Base-by-base conservation (phyloP, 2,888 invertebrate genomes). In the Troides helena region DNA sequence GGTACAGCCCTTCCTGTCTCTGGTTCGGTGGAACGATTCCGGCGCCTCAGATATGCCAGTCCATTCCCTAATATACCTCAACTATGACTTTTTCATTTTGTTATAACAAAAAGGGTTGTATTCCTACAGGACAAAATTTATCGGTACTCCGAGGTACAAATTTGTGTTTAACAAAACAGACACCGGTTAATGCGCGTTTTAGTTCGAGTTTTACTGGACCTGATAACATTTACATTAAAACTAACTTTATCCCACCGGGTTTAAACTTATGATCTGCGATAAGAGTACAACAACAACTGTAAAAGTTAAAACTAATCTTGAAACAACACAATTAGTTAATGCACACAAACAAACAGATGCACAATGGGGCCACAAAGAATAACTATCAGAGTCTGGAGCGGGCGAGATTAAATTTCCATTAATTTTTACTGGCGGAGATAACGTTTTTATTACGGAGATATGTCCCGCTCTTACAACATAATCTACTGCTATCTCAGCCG, bases 401-500 rank as follows among this genome's bases (percentile, higher is more conserved):
- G 23, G 21, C 57, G 46, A 70, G 64, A 63, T 67, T 64, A 67
- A 61, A 65, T 57, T 71, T 58, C 70, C 56, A 58, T 70, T 63
- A 68, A 67, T 71, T 56, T 67, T 71, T 65, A 67, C 60, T 56
- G 64, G 67, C 70, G 53, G 14, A 61, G 61, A 71, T 66, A 71
- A 65, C 30, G 39, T 30, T 67, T 71, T 71, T 71, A 71, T 62
- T 60, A 62, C 25, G 10, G n/a, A 43, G 57, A 64, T 71, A 65
- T 18, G 64, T 57, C 39, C 50, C 10, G 63, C 60, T 36, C 39
- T 17, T 66, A 61, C 60, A 36, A 68, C 63, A 57, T 67, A 69
- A 67, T 69, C 67, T 61, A 64, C 69, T 68, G 58, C 73, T 73
- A 75, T 72, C 71, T 43, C 21, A 39, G 67, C 50, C 60, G 66